Conservation (phyloP, 2,113 vertebrate genomes). For the Ptilonorhynchus violaceus region DNA sequence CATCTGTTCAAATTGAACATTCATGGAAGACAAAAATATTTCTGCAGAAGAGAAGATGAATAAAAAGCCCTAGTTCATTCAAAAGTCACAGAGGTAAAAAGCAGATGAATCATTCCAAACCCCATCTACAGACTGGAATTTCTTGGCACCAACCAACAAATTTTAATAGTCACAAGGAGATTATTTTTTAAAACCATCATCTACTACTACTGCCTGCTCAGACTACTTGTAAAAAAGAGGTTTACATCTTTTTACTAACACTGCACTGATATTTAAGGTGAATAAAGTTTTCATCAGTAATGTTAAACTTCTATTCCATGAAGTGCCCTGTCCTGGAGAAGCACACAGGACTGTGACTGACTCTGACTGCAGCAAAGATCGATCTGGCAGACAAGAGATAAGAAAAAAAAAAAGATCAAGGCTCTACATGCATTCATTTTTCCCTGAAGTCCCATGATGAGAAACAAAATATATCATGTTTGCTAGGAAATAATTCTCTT, state of each 20-base stretch:
- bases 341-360: background rate
- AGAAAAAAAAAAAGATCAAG: background rate
- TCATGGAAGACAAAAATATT: background rate
- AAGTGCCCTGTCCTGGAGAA: background rate
- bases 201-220: background rate
- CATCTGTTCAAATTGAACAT: background rate
- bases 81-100: background rate
- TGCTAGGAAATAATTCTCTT: background rate
- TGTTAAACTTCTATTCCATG: background rate
- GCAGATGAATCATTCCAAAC: background rate
- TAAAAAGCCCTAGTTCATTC: background rate
- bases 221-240: background rate
- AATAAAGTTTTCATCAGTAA: background rate
- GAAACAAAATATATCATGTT: background rate
- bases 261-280: background rate
- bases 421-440: background rate
- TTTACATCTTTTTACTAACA: background rate
- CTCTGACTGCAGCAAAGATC: background rate
- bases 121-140: background rate
- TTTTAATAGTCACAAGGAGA: background rate
- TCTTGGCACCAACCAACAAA: background rate
- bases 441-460: background rate
- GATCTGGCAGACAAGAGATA: background rate
- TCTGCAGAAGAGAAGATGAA: background rate
- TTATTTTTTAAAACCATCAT: background rate